A percentile compares a stretch with the other conserved stretches of the same genome.
These are phyloP conservation scores for Nothobranchius kuhntae DNA, from an alignment of 2,113 vertebrate genomes.

Conservation along the genomic window DNA sequence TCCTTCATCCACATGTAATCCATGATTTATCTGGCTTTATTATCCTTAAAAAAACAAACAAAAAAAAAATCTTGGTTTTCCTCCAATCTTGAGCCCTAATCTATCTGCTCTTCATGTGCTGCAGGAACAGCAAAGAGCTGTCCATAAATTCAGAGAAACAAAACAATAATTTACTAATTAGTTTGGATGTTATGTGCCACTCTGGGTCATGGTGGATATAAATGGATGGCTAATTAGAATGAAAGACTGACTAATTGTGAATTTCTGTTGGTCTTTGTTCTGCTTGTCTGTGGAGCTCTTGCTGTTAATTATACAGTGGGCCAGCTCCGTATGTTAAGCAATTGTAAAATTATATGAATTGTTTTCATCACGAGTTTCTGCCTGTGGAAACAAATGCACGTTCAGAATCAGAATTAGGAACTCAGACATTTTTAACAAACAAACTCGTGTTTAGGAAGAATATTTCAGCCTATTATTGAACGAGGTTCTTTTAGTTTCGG, in stretches of 20 bases:
- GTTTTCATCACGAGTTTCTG: slow-evolving; percentile 2
- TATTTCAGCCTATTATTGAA: not conserved
- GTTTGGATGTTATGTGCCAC: not conserved
- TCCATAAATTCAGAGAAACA: not conserved
- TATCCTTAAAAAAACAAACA: not conserved
- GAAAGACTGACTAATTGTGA: slow-evolving; percentile 22
- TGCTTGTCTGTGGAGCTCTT: slow-evolving; percentile 20
- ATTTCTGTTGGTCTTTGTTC: slow-evolving; percentile 35
- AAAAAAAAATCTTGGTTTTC: not conserved
- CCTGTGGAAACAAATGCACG: not conserved
- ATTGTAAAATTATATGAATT: slow-evolving; percentile 20
- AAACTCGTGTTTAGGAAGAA: too few species aligned
- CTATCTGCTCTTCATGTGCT: not conserved
- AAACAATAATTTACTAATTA: slow-evolving; percentile 21
- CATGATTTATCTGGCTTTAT: too few species aligned
- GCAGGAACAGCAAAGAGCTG: not conserved
- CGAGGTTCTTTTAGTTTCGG: too few species aligned
- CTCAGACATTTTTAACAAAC: not conserved
- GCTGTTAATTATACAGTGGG: slow-evolving; percentile 26
- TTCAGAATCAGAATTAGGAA: slow-evolving; percentile 2
- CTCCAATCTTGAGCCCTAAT: not conserved
- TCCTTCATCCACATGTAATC: too few species aligned
- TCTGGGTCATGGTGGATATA: slow-evolving; percentile 21
- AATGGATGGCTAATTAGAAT: slow-evolving; percentile 26
- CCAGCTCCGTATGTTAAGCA: slow-evolving; percentile 21